Evolutionary conservation across 2,888 invertebrate species (phyloP).

Genomic region (Meganola albula): DNA sequence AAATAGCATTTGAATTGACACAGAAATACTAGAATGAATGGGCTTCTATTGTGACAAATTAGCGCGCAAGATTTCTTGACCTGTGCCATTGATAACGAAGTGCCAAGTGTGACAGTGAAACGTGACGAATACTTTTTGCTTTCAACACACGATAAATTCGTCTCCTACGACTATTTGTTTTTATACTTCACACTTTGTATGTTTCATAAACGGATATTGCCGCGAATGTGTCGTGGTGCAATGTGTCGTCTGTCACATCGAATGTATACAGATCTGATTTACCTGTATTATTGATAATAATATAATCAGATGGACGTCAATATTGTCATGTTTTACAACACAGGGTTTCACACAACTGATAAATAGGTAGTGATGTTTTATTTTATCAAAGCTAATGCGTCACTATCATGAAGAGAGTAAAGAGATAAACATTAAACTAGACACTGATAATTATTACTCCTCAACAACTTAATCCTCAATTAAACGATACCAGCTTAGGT

Average conservation of each 20-base stretch:
- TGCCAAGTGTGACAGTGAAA: slow-evolving; percentile 15
- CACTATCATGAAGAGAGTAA: too few relatives aligned
- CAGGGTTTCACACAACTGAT: too few relatives aligned
- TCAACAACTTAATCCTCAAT: too few relatives aligned
- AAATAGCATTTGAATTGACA: slow-evolving; percentile 9
- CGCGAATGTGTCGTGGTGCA: too few relatives aligned
- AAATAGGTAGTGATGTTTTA: too few relatives aligned
- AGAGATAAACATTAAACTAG: too few relatives aligned
- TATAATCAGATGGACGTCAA: slow-evolving; percentile 18
- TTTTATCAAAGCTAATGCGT: too few relatives aligned
- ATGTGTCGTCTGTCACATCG: too few relatives aligned
- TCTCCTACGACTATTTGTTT: slow-evolving; percentile 13
- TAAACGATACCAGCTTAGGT: too few relatives aligned
- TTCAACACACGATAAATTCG: slow-evolving; percentile 4
- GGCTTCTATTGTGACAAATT: slow-evolving; percentile 17
- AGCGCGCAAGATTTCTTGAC: slow-evolving; percentile 14
- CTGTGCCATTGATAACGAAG: slow-evolving; percentile 11
- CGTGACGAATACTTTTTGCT: slow-evolving; percentile 13
- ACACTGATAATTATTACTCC: too few relatives aligned
- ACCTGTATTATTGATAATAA: too few relatives aligned
- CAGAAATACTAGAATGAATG: slow-evolving; percentile 8
- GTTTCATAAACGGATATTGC: slow-evolving; percentile 16
- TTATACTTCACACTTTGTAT: slow-evolving; percentile 11
- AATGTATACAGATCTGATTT: too few relatives aligned
- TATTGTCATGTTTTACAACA: slow-evolving; percentile 8